Base-by-base conservation (phyloP, 2,888 invertebrate species). In the Macrosoma leucophasiata region DNA sequence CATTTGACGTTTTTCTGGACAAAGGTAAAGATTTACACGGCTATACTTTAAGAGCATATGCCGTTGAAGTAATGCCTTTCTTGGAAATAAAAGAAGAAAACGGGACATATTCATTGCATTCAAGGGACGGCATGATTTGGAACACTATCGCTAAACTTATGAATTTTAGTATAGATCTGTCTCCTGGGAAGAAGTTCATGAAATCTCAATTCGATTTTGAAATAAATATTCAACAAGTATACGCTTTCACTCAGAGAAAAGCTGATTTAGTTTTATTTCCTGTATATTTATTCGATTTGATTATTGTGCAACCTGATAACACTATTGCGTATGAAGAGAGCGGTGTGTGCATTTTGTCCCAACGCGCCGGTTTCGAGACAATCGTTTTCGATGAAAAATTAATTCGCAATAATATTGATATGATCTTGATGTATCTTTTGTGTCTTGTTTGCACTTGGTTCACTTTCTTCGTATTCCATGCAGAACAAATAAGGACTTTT, bases 61-160 rank as follows among this genome's bases (percentile, higher is more conserved):
- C 52, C 5, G 46, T 50, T 2, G 60, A 75, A 48, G 48, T 70
- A 1, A 36, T 50, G 29, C 79, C 79, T 3, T 79, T 79, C 46
- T 32, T 66, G 12, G 17, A 38, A 2, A 58, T 79, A 24, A 41
- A 39, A 1, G 51, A 58, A 12, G 48, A 39, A 3, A 55, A 75
- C 36, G 69, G 66, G 6, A 62, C 51, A 0, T 72, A 58, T 28
- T 54, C 48, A 2, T 39, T 79, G 4, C 33, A 45, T 18, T 39
- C 55, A 11, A 60, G 84, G 52, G 82, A 84, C 43, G 84, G 79
- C 2, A 50, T 40, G 11, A 50, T 82, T 10, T 84, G 84, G 82
- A 72, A 55, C 6, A 59, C 62, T 2, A 54, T 78, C 38, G 46
- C 73, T 0, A 36, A 65, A 23, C 48, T 63, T 1, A 63, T 82